Evolutionary conservation across 2,797 vertebrate species (phyloP).

Genomic region (Ambastaia sidthimunki): DNA sequence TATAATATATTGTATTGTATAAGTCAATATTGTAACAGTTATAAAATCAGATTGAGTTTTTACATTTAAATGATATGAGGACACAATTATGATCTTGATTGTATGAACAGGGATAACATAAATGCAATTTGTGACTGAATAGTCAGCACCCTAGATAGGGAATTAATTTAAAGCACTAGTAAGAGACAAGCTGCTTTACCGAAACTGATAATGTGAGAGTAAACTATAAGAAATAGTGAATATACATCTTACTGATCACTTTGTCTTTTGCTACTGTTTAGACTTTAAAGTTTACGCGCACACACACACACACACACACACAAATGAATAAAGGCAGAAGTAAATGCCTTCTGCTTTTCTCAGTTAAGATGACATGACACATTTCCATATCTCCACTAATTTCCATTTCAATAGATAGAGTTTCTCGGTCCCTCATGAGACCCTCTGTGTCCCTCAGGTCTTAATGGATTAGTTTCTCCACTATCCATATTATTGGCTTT

Average conservation of each 20-base stretch:
- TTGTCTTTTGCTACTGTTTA: neutral
- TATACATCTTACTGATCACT: neutral
- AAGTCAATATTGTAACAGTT: too few relatives aligned
- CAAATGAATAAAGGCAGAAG: conserved; percentile 24
- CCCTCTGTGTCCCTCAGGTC: conserved; percentile 38
- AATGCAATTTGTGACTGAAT: conserved; percentile 48
- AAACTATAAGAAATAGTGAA: too few relatives aligned
- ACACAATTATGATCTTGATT: too few relatives aligned
- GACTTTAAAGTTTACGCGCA: too few relatives aligned
- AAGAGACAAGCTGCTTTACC: conserved; percentile 5
- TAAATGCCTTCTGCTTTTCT: conserved; percentile 17
- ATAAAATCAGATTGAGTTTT: too few relatives aligned
- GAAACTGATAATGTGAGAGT: too few relatives aligned
- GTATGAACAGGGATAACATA: conserved; percentile 1
- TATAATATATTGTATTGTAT: too few relatives aligned
- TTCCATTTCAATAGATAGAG: conserved; percentile 32
- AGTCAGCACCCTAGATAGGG: conserved; percentile 46
- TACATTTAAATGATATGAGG: too few relatives aligned
- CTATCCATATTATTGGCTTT: conserved; percentile 42
- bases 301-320: neutral
- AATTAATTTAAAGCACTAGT: conserved; percentile 20
- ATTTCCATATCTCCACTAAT: conserved; percentile 31
- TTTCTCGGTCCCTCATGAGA: conserved; percentile 29
- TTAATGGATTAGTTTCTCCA: conserved; percentile 53
- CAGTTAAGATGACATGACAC: conserved; percentile 33